These are phyloP conservation scores for Taenaris catops DNA, from an alignment of 2,888 invertebrate species.

Conservation along the genomic window DNA sequence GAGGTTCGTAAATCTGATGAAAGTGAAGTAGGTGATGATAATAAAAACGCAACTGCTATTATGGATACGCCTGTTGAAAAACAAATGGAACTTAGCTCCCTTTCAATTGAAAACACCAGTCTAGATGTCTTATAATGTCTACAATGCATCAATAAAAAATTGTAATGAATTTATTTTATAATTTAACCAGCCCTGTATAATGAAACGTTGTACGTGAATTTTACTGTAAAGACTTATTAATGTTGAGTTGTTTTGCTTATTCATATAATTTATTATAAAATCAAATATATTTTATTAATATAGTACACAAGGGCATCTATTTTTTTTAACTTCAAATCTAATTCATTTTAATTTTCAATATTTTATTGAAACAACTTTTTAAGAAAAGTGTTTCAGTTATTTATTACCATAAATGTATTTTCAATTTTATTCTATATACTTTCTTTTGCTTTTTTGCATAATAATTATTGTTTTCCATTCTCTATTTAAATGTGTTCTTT, in stretches of 20 bases:
- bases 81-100: constrained; percentile 26
- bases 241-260: not conserved
- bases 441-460: constrained; percentile 13
- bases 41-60: constrained; percentile 7
- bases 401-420: constrained; percentile 24
- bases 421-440: constrained; percentile 24
- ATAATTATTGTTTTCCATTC: constrained; percentile 11
- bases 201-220: not conserved
- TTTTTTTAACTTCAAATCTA: constrained; percentile 21
- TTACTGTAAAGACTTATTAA: constrained; percentile 4
- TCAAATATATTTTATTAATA: too few relatives aligned
- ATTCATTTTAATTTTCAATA: constrained; percentile 28
- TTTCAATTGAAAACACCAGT: constrained; percentile 15
- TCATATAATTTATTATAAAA: too few relatives aligned
- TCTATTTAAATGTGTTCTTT: constrained; percentile 9
- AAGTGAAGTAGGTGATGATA: constrained; percentile 21
- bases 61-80: constrained; percentile 27
- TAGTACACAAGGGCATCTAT: constrained; percentile 2
- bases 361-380: constrained; percentile 45
- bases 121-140: too few relatives aligned
- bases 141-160: too few relatives aligned
- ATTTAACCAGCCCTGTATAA: constrained; percentile 6
- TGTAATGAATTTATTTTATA: constrained; percentile 6
- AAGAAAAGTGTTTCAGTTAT: constrained; percentile 50
- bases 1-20: constrained; percentile 27